Conservation (phyloP, 2,113 vertebrate species). For the Phalacrocorax brasilianus region DNA sequence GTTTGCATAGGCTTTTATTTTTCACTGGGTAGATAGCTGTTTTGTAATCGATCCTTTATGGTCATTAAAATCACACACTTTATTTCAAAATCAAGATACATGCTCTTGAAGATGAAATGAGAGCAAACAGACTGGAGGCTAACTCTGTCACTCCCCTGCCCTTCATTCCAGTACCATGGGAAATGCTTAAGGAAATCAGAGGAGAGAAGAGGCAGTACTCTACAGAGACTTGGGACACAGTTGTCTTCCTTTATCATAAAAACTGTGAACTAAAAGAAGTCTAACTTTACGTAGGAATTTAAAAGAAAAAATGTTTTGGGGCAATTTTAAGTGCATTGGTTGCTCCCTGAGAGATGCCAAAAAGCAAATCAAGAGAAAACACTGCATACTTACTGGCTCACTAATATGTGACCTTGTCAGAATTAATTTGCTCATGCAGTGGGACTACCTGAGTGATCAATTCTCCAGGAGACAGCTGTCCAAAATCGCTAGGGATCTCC, state of each 20-base stretch:
- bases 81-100: neutral
- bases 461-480: neutral
- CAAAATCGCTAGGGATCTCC: neutral
- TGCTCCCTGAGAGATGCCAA: neutral
- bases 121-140: neutral
- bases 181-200: neutral
- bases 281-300: neutral
- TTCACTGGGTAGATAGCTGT: neutral
- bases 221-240: neutral
- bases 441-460: neutral
- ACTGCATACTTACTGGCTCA: neutral
- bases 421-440: neutral
- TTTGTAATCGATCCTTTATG: neutral
- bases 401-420: neutral
- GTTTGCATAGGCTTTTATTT: neutral
- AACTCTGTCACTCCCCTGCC: neutral
- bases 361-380: neutral
- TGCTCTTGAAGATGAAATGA: neutral
- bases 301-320: neutral
- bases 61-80: neutral
- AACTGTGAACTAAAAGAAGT: neutral
- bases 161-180: neutral
- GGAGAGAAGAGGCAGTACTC: neutral
- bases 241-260: neutral
- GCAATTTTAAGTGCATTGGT: neutral